A percentile compares a stretch with the other conserved stretches of the same genome.
Evolutionary conservation across 2,113 vertebrate genomes (phyloP).

Genomic region (Gobius niger): DNA sequence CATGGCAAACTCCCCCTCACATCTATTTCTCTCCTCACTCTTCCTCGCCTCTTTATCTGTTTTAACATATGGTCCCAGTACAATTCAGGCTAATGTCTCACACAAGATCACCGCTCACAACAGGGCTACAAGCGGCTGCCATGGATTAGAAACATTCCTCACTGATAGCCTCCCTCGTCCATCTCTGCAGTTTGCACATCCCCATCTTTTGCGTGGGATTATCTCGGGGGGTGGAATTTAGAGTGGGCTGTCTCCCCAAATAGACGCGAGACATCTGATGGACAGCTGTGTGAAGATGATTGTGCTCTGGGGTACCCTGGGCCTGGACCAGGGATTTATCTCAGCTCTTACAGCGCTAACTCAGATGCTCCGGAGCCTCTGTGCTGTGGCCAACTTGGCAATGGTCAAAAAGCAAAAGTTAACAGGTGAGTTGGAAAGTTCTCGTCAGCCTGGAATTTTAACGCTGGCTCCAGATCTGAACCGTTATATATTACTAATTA

Average conservation of each 20-base stretch:
- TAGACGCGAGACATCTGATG: constrained; percentile 66
- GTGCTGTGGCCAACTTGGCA: constrained; percentile 47
- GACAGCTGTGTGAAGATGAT: constrained; percentile 57
- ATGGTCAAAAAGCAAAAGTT: constrained; percentile 6
- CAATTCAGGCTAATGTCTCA: constrained; percentile 21
- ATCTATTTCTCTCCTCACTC: constrained; percentile 15
- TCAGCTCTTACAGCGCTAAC: constrained; percentile 14
- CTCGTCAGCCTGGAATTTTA: constrained; percentile 15
- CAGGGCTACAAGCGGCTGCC: constrained; percentile 31
- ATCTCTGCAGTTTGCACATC: constrained; percentile 39
- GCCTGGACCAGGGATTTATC: constrained; percentile 48
- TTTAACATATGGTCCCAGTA: constrained; percentile 1
- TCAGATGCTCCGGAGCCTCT: constrained; percentile 39
- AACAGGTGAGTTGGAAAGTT: constrained; percentile 34
- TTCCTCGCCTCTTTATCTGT: background rate
- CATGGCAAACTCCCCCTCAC: constrained; percentile 5
- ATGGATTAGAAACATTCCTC: constrained; percentile 62
- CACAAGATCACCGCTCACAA: constrained; percentile 18
- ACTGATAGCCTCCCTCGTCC: constrained; percentile 51
- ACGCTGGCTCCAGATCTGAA: constrained; percentile 5
- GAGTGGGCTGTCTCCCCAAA: constrained; percentile 67
- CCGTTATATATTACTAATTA: constrained; percentile 9
- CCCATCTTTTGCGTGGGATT: constrained; percentile 68
- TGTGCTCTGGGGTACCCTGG: constrained; percentile 38
- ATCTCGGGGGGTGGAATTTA: constrained; percentile 65